These are phyloP conservation scores for Seriola quinqueradiata DNA, from an alignment of 2,113 vertebrate genomes.

Conservation along the genomic window DNA sequence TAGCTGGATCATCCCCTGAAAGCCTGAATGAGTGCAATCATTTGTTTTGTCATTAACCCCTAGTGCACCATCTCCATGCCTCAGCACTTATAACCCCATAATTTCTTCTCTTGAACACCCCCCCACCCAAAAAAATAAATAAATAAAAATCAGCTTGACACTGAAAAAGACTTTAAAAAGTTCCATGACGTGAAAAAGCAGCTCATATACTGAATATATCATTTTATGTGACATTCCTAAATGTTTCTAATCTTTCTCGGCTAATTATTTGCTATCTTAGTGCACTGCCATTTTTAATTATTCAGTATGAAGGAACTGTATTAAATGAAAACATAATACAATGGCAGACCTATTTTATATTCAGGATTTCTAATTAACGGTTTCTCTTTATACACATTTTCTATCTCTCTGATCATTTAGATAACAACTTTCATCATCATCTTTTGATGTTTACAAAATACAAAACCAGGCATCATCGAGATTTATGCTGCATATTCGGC, in stretches of 20 bases:
- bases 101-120: neutral
- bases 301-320: slow-evolving; percentile 48
- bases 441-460: slow-evolving; percentile 78
- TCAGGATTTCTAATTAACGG: slow-evolving; percentile 75
- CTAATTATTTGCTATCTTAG: slow-evolving; percentile 66
- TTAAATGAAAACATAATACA: slow-evolving; percentile 65
- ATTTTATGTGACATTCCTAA: slow-evolving; percentile 43
- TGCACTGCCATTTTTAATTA: slow-evolving; percentile 61
- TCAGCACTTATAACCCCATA: slow-evolving; percentile 35
- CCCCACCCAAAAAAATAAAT: neutral
- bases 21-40: slow-evolving; percentile 69
- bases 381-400: slow-evolving; percentile 67
- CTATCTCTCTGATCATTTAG: slow-evolving; percentile 75
- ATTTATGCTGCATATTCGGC: slow-evolving; percentile 67
- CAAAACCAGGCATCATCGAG: slow-evolving; percentile 57
- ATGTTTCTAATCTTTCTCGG: slow-evolving; percentile 50
- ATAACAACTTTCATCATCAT: slow-evolving; percentile 78
- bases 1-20: slow-evolving; percentile 71
- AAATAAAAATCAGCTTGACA: neutral
- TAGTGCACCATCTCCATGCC: slow-evolving; percentile 40
- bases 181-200: slow-evolving; percentile 30
- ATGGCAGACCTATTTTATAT: slow-evolving; percentile 62
- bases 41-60: slow-evolving; percentile 73
- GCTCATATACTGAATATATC: slow-evolving; percentile 21
- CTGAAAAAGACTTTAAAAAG: slow-evolving; percentile 14